These are phyloP conservation scores for Actenoides hombroni DNA, from an alignment of 2,113 vertebrate genomes.

Conservation along the genomic window DNA sequence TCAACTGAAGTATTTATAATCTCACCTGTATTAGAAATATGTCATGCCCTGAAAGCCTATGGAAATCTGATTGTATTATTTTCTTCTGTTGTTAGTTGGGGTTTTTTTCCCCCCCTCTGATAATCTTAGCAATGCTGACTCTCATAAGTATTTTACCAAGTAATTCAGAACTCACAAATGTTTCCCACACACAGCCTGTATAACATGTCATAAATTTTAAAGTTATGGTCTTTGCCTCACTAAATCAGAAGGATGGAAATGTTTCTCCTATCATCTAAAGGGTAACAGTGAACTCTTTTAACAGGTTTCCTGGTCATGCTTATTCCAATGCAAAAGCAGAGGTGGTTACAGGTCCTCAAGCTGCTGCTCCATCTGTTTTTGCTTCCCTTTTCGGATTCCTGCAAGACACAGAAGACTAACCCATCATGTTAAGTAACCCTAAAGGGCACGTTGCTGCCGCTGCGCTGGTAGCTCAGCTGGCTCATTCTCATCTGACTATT, in stretches of 20 bases:
- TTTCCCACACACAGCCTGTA: background rate
- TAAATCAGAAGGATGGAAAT: background rate
- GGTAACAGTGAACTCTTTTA: background rate
- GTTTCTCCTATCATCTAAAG: background rate
- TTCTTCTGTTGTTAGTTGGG: background rate
- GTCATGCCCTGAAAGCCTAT: background rate
- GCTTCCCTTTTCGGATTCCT: slow-evolving; percentile 18
- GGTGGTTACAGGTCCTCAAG: slow-evolving; percentile 35
- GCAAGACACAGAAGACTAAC: slow-evolving; percentile 8
- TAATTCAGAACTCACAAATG: background rate
- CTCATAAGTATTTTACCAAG: background rate
- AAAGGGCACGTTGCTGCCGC: background rate
- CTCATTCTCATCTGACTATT: background rate
- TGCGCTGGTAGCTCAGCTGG: background rate
- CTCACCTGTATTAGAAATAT: background rate
- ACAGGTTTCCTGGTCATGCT: slow-evolving; percentile 10
- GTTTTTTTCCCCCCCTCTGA: background rate
- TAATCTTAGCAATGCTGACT: background rate
- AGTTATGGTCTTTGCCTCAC: background rate
- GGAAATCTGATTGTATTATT: background rate
- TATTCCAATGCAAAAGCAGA: slow-evolving; percentile 49
- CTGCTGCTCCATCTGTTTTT: slow-evolving; percentile 31
- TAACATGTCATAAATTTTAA: background rate
- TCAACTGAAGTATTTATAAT: background rate
- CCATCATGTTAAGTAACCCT: slow-evolving; percentile 19